Base-by-base conservation (phyloP, 2,113 vertebrate genomes). In the Etia nguti region DNA sequence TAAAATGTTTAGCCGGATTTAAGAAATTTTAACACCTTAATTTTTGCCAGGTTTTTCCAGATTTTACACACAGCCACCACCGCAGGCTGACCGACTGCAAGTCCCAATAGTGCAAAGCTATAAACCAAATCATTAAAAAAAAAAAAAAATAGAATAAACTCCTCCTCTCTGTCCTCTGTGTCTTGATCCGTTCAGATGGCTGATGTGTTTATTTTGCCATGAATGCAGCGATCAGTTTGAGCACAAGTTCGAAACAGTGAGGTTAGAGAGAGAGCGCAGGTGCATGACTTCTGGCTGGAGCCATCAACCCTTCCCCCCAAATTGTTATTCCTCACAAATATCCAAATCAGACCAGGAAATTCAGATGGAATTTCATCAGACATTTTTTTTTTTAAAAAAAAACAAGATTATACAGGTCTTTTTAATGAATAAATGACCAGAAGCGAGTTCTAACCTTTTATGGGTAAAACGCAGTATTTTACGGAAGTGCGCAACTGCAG, bases 401-500 rank as follows among this genome's bases (percentile, higher is more conserved):
- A 3, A 56, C 20, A 38, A 20, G 4, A 73, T 10, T n/a, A 36
- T 0, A 81, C 22, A 4, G 55, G 16, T 50, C 34, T 50, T 60
- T 16, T 70, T 13, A 38, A 29, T 65, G 56, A 36, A 80, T 86
- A 86, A 55, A 83, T 68, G 2, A 56, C 48, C 24, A 57, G 82
- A 73, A 24, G 22, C 3, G 6, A 38, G 29, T 85, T 79, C 73
- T 88, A 65, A 81, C 89, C 88, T 89, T 90, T 83, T 87, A 90
- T 81, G 84, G 84, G 10, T 65, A 6, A 77, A 89, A 87, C 18
- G 22, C 26, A 82, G 38, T 43, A 41, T 62, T 65, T 52, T 62
- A 6, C 80, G 87, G 84, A 90, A 84, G 73, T 89, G 91, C 86
- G 85, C 85, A 87, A 81, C 57, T 15, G 83, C 73, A 22, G 84